Evolutionary conservation across 2,113 vertebrate genomes (phyloP).

Genomic region (Xyrauchen texanus): DNA sequence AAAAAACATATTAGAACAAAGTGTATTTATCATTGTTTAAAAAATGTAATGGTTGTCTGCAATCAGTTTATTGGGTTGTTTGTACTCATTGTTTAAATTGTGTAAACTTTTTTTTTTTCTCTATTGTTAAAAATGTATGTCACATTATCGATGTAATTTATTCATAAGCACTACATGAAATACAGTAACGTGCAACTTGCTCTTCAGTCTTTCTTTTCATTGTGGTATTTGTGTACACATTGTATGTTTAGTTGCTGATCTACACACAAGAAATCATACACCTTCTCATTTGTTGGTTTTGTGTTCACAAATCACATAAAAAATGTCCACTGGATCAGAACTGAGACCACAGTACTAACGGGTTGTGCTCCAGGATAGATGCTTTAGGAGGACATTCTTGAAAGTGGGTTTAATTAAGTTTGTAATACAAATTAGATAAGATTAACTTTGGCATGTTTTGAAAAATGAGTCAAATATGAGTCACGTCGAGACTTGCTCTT

Average conservation of each 20-base stretch:
- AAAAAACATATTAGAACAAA: constrained; percentile 2
- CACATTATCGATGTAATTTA: constrained; percentile 53
- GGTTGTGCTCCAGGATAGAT: neutral
- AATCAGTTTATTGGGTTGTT: constrained; percentile 25
- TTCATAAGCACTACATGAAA: constrained; percentile 45
- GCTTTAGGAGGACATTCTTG: neutral
- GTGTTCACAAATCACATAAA: neutral
- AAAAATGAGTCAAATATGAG: neutral
- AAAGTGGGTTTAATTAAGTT: neutral
- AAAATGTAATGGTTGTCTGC: constrained; percentile 7
- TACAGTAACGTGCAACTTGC: constrained; percentile 22
- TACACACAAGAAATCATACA: no score
- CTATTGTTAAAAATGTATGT: constrained; percentile 41
- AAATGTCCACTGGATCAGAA: neutral
- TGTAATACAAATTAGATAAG: neutral
- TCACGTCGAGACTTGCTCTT: neutral
- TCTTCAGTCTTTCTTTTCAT: constrained; percentile 13
- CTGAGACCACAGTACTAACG: neutral
- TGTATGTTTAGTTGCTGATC: no score
- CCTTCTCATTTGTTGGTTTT: no score
- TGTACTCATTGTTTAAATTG: constrained; percentile 39
- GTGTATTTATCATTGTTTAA: constrained; percentile 10
- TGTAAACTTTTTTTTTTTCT: constrained; percentile 28
- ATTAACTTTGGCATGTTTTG: neutral
- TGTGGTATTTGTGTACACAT: neutral